Percentiles rank a stretch among this genome's conserved stretches.
Conservation (phyloP, 2,888 invertebrate genomes). For the Eristalis tenax region DNA sequence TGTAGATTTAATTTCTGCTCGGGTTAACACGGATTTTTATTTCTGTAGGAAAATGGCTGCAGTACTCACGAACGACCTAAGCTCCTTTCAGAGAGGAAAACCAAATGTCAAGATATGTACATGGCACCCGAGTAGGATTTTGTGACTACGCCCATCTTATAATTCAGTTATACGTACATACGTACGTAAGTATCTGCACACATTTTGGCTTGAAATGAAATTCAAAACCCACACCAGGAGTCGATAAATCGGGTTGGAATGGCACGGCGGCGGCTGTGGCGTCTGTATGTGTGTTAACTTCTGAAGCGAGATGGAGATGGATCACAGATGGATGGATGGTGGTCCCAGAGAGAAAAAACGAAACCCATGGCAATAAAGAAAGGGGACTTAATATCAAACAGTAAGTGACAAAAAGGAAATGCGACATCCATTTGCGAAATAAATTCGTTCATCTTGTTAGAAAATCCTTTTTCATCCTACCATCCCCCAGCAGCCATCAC, state of each 20-base stretch:
- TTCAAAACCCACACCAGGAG: conserved; percentile 63
- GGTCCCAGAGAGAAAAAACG: background rate
- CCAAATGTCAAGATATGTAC: conserved; percentile 1
- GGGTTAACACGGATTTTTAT: background rate
- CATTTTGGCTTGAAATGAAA: conserved; percentile 31
- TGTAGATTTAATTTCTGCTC: conserved; percentile 21
- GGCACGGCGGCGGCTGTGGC: background rate
- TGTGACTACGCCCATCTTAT: conserved; percentile 23
- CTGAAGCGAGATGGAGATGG: conserved; percentile 45
- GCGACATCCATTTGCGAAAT: conserved; percentile 70
- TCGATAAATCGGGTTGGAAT: conserved; percentile 47
- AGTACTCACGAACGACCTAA: conserved; percentile 18
- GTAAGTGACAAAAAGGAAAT: conserved; percentile 71
- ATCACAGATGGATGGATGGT: conserved; percentile 51
- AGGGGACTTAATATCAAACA: conserved; percentile 68
- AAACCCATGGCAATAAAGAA: conserved; percentile 51
- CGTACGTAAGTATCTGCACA: conserved; percentile 7
- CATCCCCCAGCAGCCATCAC: background rate
- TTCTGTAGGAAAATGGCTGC: background rate
- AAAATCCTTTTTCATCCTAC: conserved; percentile 56
- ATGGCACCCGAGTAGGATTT: background rate
- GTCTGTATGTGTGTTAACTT: conserved; percentile 27
- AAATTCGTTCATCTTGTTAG: conserved; percentile 70
- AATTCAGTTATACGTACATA: conserved; percentile 30
- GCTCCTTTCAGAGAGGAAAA: conserved; percentile 13